Conservation (phyloP, 1,140 invertebrate species). For the Aporrectodea caliginosa region DNA sequence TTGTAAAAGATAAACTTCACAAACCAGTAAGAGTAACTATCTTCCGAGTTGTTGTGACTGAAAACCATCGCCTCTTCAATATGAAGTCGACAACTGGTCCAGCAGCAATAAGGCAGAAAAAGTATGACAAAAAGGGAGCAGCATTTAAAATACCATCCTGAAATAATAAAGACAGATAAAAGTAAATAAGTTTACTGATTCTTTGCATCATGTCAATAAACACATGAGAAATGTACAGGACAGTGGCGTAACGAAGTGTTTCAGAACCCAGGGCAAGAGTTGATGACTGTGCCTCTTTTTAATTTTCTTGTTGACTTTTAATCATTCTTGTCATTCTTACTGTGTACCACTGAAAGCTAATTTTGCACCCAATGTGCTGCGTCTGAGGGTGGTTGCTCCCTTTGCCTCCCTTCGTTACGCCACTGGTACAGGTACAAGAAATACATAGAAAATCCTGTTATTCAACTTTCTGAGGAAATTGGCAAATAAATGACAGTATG, state of each 20-base stretch:
- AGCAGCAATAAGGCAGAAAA: neutral
- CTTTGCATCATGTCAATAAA: neutral
- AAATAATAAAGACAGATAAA: neutral
- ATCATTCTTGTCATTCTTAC: no score
- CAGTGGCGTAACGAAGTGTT: neutral
- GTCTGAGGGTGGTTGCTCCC: no score
- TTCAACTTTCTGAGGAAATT: no score
- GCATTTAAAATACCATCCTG: neutral
- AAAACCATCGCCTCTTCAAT: neutral
- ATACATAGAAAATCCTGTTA: no score
- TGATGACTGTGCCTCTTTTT: no score
- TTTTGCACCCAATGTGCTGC: no score
- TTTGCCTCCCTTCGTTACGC: no score
- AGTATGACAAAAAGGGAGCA: neutral
- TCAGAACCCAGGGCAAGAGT: neutral
- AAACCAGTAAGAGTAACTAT: neutral
- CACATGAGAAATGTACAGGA: neutral
- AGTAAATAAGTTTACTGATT: neutral
- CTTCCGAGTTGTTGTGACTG: neutral
- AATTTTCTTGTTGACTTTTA: neutral
- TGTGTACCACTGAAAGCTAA: no score
- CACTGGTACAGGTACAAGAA: no score
- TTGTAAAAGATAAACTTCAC: neutral
- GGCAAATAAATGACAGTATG: no score
- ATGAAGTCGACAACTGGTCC: neutral